phyloP scores from a whole-genome alignment of 2,888 invertebrate genomes.

The Aspidiotus destructor region DNA sequence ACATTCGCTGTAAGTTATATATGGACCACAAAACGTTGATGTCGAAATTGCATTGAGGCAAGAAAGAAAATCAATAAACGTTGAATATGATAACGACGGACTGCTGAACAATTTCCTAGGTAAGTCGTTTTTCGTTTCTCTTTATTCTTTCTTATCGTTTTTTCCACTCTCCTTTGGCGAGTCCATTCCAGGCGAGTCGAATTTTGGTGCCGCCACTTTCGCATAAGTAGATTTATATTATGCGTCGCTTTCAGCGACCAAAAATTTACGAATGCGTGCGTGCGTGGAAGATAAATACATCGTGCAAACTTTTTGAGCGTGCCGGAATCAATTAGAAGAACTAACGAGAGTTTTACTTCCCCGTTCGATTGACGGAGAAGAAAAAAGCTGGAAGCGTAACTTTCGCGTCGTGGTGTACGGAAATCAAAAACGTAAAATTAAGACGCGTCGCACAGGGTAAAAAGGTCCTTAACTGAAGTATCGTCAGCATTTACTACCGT shows the following conservation, averaged over 20 bases:
- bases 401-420: background rate
- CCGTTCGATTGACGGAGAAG: background rate
- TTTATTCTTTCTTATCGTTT: too few species aligned
- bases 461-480: constrained; percentile 26
- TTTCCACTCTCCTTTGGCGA: too few species aligned
- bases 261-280: too few species aligned
- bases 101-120: background rate
- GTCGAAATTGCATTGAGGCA: background rate
- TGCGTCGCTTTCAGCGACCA: too few species aligned
- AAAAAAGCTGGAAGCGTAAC: background rate
- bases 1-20: too few species aligned
- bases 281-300: too few species aligned
- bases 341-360: too few species aligned
- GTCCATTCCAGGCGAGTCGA: too few species aligned
- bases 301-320: too few species aligned
- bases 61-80: constrained; percentile 1
- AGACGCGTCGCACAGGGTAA: constrained; percentile 17
- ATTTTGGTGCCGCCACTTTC: too few species aligned
- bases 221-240: too few species aligned
- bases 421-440: constrained; percentile 9
- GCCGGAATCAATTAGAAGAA: too few species aligned
- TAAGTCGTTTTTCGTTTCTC: background rate
- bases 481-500: constrained; percentile 26
- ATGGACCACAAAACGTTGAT: constrained; percentile 1
- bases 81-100: background rate